Base-by-base conservation (phyloP, 2,797 vertebrate genomes). In the Coregonus ussuriensis region DNA sequence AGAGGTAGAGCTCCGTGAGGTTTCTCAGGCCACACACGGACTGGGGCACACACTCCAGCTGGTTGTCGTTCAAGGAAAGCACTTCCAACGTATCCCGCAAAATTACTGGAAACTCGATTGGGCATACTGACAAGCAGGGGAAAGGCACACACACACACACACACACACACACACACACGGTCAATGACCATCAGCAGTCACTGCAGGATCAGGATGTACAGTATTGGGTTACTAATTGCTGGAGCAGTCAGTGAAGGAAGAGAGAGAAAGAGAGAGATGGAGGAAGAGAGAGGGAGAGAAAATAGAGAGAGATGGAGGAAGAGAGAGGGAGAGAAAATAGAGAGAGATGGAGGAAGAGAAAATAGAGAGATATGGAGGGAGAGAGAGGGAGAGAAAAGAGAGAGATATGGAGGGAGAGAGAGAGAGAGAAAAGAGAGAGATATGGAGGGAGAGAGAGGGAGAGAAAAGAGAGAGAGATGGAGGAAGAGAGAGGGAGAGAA, bases 1-100 rank as follows among this genome's bases (percentile, higher is more conserved):
- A 97, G 83, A 99, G 93, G 91, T 99, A 99, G 83, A 99, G 96
- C 86, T 99, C 98, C 0, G 94, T 96, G 80, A 99, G 93, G 89
- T 89, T 93, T 88, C 91, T 95, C 81, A 99, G 94, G 74, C 89
- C 87, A 87, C 96, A 98, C 77, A 99, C 92, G 0, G 98, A 97
- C 0, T 91, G 94, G 0, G 98, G 98, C 72, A 99, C 93, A 0
- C 89, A 84, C 4, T 99, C 98, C 85, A 99, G 94, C 74, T 96
- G 95, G 90, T 99, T 99, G 89, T 97, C 95, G 0, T 97, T 99
- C 90, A 99, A 87, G 83, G 87, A 93, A 51, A 99, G 95, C 76
- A 98, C 96, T 89, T 99, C 98, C 88, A 99, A 83, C 3, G 95
- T 96, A 80, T 98, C 96, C 0, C 94, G 94, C 41, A 99, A 92